A percentile compares a stretch with the other conserved stretches of the same genome.
Evolutionary conservation across 2,888 invertebrate genomes (phyloP).

Genomic region (Cremastobaeus sp.): DNA sequence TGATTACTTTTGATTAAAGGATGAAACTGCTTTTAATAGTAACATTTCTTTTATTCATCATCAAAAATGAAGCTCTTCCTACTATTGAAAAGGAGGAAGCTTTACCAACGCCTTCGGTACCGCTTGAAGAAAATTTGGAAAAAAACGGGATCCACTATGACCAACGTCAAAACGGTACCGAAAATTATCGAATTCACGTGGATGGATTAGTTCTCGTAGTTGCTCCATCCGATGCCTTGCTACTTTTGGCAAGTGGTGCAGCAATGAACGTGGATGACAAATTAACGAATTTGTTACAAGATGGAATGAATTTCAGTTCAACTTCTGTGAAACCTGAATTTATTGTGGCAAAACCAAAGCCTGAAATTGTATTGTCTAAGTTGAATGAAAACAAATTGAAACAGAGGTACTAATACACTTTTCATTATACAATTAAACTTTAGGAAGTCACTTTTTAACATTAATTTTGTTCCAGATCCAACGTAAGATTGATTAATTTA

Average conservation of each 20-base stretch:
- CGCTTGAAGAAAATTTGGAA: neutral
- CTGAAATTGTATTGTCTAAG: neutral
- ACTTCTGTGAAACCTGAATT: conserved; percentile 24
- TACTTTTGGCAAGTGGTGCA: conserved; percentile 81
- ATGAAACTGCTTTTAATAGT: conserved; percentile 25
- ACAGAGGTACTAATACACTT: conserved; percentile 20
- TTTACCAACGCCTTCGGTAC: neutral
- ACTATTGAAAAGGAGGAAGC: conserved; percentile 3
- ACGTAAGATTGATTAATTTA: conserved; percentile 22
- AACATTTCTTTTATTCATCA: conserved; percentile 7
- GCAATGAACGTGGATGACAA: conserved; percentile 69
- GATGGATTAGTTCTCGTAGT: conserved; percentile 84
- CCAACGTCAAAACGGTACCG: conserved; percentile 88
- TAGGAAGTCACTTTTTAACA: too few species aligned
- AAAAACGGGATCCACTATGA: conserved; percentile 78
- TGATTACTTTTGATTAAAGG: neutral
- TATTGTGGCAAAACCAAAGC: conserved; percentile 33
- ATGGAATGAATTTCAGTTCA: conserved; percentile 26
- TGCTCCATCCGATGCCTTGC: conserved; percentile 82
- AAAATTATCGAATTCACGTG: conserved; percentile 85
- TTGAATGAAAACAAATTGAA: conserved; percentile 25
- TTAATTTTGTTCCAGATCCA: conserved; percentile 41
- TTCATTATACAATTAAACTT: too few species aligned
- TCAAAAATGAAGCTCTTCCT: conserved; percentile 23
- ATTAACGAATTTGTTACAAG: conserved; percentile 48